Percentiles rank a stretch among this genome's conserved stretches.
Evolutionary conservation across 2,888 invertebrate species (phyloP).

Genomic region (Limenitis camilla): DNA sequence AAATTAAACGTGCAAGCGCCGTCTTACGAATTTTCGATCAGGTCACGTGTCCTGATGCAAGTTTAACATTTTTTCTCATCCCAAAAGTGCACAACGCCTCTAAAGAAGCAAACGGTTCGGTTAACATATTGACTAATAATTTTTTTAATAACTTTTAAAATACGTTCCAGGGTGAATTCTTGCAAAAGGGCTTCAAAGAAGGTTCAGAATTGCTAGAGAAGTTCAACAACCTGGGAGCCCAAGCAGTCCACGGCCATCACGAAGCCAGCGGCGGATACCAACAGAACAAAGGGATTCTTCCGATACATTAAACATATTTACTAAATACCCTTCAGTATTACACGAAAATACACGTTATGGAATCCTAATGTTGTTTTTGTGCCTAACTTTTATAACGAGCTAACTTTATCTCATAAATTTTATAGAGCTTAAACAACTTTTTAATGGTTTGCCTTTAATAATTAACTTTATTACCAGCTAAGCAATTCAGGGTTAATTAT

Average conservation of each 20-base stretch:
- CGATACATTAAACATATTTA: conserved; percentile 48
- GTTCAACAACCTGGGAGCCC: conserved; percentile 76
- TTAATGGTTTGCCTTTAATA: too few species aligned
- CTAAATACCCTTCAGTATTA: not conserved
- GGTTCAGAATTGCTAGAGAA: conserved; percentile 73
- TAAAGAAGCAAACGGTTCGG: too few species aligned
- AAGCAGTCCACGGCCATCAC: conserved; percentile 76
- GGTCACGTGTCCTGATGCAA: too few species aligned
- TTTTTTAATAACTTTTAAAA: not conserved
- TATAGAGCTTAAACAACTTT: too few species aligned
- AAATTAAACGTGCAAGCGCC: too few species aligned
- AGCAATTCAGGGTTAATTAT: too few species aligned
- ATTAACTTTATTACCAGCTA: too few species aligned
- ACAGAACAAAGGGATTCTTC: conserved; percentile 73
- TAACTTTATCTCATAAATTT: not conserved
- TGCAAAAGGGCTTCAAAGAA: conserved; percentile 74
- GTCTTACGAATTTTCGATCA: too few species aligned
- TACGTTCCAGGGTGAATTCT: conserved; percentile 66
- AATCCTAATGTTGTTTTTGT: not conserved
- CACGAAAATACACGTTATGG: not conserved
- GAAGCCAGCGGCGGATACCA: conserved; percentile 74
- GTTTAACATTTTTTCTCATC: too few species aligned
- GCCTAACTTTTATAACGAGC: not conserved
- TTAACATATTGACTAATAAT: not conserved
- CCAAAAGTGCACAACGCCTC: too few species aligned